These are phyloP conservation scores for Microctonus aethiopoides DNA, from an alignment of 2,888 invertebrate genomes.

Conservation along the genomic window DNA sequence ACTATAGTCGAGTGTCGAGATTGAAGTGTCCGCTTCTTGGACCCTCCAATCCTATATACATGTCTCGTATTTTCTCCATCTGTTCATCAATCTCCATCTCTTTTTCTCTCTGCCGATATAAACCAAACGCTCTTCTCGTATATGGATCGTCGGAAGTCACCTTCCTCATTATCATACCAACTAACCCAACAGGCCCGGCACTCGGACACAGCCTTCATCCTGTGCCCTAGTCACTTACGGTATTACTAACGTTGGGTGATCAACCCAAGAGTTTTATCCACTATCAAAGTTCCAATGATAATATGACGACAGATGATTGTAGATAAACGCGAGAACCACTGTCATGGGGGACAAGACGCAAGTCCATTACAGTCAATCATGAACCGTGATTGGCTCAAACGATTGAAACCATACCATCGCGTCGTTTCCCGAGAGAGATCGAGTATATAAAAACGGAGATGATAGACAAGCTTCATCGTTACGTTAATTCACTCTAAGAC, in stretches of 20 bases:
- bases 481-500: conserved; percentile 7
- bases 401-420: conserved; percentile 62
- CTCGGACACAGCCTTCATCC: conserved; percentile 66
- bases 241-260: conserved; percentile 51
- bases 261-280: conserved; percentile 55
- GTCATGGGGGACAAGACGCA: conserved; percentile 67
- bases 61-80: conserved; percentile 38
- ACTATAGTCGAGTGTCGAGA: conserved; percentile 56
- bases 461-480: neutral
- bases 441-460: neutral
- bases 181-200: conserved; percentile 54
- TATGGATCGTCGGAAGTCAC: conserved; percentile 67
- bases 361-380: conserved; percentile 68
- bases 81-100: conserved; percentile 25
- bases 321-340: conserved; percentile 60
- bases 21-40: conserved; percentile 66
- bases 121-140: conserved; percentile 45
- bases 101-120: conserved; percentile 44
- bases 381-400: conserved; percentile 66
- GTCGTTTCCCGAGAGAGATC: conserved; percentile 38
- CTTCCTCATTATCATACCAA: conserved; percentile 68
- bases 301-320: conserved; percentile 42
- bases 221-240: conserved; percentile 65
- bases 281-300: conserved; percentile 41
- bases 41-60: conserved; percentile 36